A percentile compares a stretch with the other conserved stretches of the same genome.
Evolutionary conservation across 2,888 invertebrate genomes (phyloP).

Genomic region (Cephonodes hylas): DNA sequence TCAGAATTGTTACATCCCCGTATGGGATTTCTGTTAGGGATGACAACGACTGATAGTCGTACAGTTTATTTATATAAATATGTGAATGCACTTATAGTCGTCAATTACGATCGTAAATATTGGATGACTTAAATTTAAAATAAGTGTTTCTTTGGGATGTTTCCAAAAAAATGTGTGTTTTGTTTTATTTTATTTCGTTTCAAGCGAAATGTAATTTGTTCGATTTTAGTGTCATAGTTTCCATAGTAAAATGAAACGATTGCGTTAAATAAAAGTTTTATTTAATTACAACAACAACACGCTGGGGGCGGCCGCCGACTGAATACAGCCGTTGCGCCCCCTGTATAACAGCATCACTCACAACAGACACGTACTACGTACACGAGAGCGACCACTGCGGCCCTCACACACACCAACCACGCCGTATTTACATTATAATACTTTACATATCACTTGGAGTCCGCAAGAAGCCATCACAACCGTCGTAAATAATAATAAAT

Average conservation of each 20-base stretch:
- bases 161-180: too few relatives aligned
- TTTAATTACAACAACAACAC: neutral
- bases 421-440: conserved; percentile 1
- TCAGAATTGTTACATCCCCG: too few relatives aligned
- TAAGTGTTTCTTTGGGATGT: too few relatives aligned
- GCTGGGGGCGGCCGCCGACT: neutral
- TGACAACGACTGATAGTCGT: too few relatives aligned
- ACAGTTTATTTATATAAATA: too few relatives aligned
- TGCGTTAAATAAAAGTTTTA: neutral
- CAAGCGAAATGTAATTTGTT: too few relatives aligned
- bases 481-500: conserved; percentile 5
- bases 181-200: too few relatives aligned
- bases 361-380: neutral
- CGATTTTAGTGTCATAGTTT: neutral
- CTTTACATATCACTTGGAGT: neutral
- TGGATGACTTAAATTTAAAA: too few relatives aligned
- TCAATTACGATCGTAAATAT: too few relatives aligned
- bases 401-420: neutral
- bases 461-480: neutral
- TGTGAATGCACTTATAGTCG: too few relatives aligned
- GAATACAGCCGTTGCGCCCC: neutral
- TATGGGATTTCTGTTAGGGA: too few relatives aligned
- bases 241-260: neutral
- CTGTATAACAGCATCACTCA: neutral
- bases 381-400: neutral